Base-by-base conservation (phyloP, 2,797 vertebrate genomes). In the Hybognathus amarus region DNA sequence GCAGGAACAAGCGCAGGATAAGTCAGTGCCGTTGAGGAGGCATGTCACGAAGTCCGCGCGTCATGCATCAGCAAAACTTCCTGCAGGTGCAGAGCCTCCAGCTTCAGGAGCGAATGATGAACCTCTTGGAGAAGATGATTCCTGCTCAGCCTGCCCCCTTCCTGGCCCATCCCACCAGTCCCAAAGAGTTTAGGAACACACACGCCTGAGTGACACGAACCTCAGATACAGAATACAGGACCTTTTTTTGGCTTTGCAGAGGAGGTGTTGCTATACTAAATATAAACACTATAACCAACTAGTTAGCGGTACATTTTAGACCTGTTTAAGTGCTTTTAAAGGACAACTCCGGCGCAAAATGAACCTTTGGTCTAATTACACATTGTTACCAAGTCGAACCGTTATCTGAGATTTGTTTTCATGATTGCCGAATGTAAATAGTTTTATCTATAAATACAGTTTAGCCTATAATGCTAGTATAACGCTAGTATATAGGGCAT, bases 21-120 rank as follows among this genome's bases (percentile, higher is more conserved):
- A 96, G 96, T 84, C 95, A 95, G n/a, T 22, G 97, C 98, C 20
- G 92, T 98, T 87, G 98, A 99, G 91, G 98, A 99, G 92, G 97
- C 96, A 0, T 98, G 97, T 88, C 92, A 97, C 40, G 98, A 99
- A 92, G 96, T 97, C 22, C 96, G 97, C 94, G 97, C 6, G 96
- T 96, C 90, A 92, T 99, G 92, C 97, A 99, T 87, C 98, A 99
- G 90, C 98, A 99, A 92, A 97, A 97, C 93, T 94, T 99, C 84
- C 94, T 99, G 71, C 97, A 99, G 93, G 96, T 98, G 85, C 98
- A 99, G 92, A 97, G 97, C 88, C 93, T 99, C 87, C 97, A 99
- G 93, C 94, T 99, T 66, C 98, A 99, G 91, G 97, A 99, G 76
- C 95, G 97, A 64, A 99, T 98, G 97, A 98, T 99, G 97, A 98